phyloP scores from a whole-genome alignment of 2,888 invertebrate species.

The Diplazon laetatorius region DNA sequence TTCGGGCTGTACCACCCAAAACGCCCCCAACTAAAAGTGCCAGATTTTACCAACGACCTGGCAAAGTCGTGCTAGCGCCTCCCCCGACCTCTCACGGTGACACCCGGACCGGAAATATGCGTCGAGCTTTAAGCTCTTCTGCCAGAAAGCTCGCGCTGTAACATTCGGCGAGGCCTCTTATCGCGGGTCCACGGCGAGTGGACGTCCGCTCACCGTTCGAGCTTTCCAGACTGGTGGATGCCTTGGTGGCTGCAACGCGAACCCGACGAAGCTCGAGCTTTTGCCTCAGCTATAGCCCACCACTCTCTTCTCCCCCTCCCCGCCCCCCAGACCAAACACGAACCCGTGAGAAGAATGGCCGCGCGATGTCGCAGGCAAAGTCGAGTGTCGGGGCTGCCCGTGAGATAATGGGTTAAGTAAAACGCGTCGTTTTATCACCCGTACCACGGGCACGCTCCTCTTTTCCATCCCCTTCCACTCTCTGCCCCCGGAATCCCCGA shows the following conservation, averaged over 20 bases:
- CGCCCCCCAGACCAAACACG: neutral
- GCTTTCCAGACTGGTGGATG: constrained; percentile 25
- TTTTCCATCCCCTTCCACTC: neutral
- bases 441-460: constrained; percentile 22
- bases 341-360: constrained; percentile 54
- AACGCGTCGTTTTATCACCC: constrained; percentile 73
- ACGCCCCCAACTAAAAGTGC: constrained; percentile 51
- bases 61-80: no score
- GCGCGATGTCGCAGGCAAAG: constrained; percentile 51
- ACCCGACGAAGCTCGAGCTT: constrained; percentile 31
- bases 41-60: constrained; percentile 29
- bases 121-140: constrained; percentile 59
- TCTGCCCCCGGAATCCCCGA: neutral
- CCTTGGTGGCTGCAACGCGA: no score
- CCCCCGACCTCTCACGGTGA: constrained; percentile 16
- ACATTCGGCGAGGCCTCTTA: constrained; percentile 44
- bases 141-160: constrained; percentile 33
- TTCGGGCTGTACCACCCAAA: constrained; percentile 17
- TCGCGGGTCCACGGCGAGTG: constrained; percentile 40
- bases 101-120: constrained; percentile 57
- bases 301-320: neutral
- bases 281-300: constrained; percentile 12
- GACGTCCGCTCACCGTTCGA: constrained; percentile 44
- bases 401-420: constrained; percentile 72
- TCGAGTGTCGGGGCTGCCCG: constrained; percentile 59